Evolutionary conservation across 2,113 vertebrate species (phyloP).

Genomic region (Carassius carassius): DNA sequence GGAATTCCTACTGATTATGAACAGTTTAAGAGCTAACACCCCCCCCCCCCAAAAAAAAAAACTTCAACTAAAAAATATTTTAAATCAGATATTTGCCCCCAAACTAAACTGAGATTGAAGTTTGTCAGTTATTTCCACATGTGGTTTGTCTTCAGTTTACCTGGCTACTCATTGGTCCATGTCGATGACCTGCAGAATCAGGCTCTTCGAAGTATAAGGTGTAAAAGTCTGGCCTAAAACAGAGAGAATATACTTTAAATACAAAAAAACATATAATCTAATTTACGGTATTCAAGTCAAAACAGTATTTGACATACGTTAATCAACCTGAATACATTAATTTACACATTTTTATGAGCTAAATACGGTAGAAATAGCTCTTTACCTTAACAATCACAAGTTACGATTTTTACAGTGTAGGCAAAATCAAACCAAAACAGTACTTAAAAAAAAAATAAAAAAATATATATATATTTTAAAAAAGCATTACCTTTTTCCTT

Average conservation of each 20-base stretch:
- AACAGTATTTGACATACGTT: not conserved
- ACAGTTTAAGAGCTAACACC: not conserved
- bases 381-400: not conserved
- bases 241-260: not conserved
- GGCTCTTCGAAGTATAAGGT: constrained; percentile 92
- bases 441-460: too few species aligned
- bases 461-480: not conserved
- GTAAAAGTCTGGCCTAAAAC: constrained; percentile 84
- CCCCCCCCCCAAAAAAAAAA: not conserved
- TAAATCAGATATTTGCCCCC: not conserved
- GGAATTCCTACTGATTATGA: not conserved
- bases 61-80: not conserved
- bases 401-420: not conserved
- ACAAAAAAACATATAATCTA: not conserved
- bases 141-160: constrained; percentile 70
- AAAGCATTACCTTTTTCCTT: constrained; percentile 66
- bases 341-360: not conserved
- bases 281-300: not conserved
- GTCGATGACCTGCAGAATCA: constrained; percentile 82
- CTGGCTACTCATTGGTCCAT: constrained; percentile 81
- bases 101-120: not conserved
- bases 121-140: too few species aligned
- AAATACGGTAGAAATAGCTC: not conserved
- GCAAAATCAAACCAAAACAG: not conserved
- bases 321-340: not conserved